These are phyloP conservation scores for Porites lutea DNA, from an alignment of 64 coral and sea anemone genomes.

Conservation along the genomic window DNA sequence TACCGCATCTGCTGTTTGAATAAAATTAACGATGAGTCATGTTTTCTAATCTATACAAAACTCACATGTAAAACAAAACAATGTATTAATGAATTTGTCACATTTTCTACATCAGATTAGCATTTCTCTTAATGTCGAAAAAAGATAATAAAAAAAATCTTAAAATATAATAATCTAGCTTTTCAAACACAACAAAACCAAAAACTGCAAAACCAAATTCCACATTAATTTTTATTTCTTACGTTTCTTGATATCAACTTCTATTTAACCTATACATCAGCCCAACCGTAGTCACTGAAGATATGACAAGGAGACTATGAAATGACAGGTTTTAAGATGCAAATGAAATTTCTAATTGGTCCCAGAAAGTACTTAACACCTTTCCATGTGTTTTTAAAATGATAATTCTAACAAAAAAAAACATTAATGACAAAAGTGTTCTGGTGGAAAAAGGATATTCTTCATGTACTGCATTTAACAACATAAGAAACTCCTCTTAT, in stretches of 20 bases:
- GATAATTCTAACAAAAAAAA: not conserved
- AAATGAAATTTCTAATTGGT: not conserved
- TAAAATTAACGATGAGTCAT: slow-evolving; percentile 21
- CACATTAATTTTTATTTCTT: not conserved
- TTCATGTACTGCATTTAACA: too few relatives aligned
- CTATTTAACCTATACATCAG: too few relatives aligned
- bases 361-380: not conserved
- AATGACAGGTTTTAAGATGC: not conserved
- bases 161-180: too few relatives aligned
- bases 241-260: not conserved
- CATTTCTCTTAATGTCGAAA: not conserved
- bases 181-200: too few relatives aligned
- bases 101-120: not conserved
- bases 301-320: not conserved
- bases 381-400: slow-evolving; percentile 10
- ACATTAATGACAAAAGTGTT: not conserved
- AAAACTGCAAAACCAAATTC: too few relatives aligned
- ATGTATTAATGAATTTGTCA: not conserved
- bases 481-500: too few relatives aligned
- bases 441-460: not conserved
- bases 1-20: not conserved
- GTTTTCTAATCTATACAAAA: slow-evolving; percentile 3
- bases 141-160: not conserved
- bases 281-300: too few relatives aligned
- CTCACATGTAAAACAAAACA: slow-evolving; percentile 30